Evolutionary conservation across 2,888 invertebrate genomes (phyloP).

Genomic region (Liodrosophila aerea): DNA sequence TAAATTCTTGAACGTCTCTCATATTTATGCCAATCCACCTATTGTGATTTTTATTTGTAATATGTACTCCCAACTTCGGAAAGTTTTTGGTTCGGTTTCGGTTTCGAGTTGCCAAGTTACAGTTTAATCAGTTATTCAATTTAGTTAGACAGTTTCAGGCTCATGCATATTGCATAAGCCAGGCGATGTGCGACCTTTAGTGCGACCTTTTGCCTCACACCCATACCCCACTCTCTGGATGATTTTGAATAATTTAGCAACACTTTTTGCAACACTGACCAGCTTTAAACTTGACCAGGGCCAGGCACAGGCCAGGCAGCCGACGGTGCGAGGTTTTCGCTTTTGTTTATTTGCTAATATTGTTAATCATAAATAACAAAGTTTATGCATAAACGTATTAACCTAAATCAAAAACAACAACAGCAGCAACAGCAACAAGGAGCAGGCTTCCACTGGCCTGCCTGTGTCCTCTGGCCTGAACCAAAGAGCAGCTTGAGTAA

Average conservation of each 20-base stretch:
- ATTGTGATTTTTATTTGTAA: not conserved
- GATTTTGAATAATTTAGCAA: constrained; percentile 65
- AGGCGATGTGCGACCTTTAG: constrained; percentile 33
- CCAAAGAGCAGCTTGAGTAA: constrained; percentile 56
- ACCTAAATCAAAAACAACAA: constrained; percentile 61
- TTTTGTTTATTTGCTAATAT: constrained; percentile 62
- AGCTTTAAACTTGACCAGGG: constrained; percentile 40
- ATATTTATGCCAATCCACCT: constrained; percentile 60
- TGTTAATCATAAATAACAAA: constrained; percentile 70
- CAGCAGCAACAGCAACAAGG: constrained; percentile 12
- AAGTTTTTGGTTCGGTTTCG: not conserved
- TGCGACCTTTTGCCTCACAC: constrained; percentile 54
- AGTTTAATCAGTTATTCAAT: constrained; percentile 74
- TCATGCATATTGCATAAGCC: constrained; percentile 65
- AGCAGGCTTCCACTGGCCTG: constrained; percentile 3
- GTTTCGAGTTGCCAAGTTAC: constrained; percentile 36
- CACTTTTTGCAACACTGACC: constrained; percentile 27
- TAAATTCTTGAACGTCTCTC: constrained; percentile 69
- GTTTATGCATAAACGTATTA: constrained; percentile 74
- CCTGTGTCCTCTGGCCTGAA: constrained; percentile 43
- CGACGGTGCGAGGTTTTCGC: constrained; percentile 10
- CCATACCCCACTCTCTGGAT: too few species aligned
- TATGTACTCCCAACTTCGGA: not conserved
- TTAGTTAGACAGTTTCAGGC: constrained; percentile 67
- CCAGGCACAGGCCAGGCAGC: not conserved